These are phyloP conservation scores for Thinocorus orbignyianus DNA, from an alignment of 2,113 vertebrate genomes.

Conservation along the genomic window DNA sequence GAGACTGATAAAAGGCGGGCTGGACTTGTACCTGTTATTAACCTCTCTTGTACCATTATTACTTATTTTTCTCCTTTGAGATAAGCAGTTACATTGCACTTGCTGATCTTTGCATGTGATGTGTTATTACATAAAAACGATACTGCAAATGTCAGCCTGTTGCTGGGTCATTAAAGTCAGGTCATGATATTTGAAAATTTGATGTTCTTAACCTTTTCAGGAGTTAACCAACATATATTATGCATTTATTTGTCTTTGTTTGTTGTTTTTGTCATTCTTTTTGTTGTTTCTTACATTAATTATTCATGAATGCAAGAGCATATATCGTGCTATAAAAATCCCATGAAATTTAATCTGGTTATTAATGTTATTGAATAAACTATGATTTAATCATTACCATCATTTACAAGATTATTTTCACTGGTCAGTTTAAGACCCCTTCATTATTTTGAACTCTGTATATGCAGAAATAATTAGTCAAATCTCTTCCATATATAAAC, in stretches of 20 bases:
- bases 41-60: conserved; percentile 73
- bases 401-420: conserved; percentile 30
- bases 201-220: conserved; percentile 78
- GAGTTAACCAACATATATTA: conserved; percentile 65
- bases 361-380: conserved; percentile 23
- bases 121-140: conserved; percentile 47
- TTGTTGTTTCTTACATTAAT: conserved; percentile 55
- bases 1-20: conserved; percentile 66
- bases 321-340: not conserved
- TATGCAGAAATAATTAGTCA: not conserved
- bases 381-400: conserved; percentile 46
- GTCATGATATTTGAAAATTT: conserved; percentile 78
- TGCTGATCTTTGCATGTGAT: conserved; percentile 73
- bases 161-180: conserved; percentile 76
- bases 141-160: conserved; percentile 76
- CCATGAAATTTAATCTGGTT: conserved; percentile 18
- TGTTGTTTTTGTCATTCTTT: conserved; percentile 23
- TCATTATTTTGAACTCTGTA: not conserved
- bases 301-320: conserved; percentile 36
- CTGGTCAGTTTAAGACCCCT: not conserved
- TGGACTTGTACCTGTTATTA: conserved; percentile 72
- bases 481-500: not conserved
- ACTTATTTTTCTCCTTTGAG: conserved; percentile 67
- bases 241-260: conserved; percentile 41
- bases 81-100: conserved; percentile 65